Conservation (phyloP, 2,113 vertebrate genomes). For the Hyperoodon ampullatus region DNA sequence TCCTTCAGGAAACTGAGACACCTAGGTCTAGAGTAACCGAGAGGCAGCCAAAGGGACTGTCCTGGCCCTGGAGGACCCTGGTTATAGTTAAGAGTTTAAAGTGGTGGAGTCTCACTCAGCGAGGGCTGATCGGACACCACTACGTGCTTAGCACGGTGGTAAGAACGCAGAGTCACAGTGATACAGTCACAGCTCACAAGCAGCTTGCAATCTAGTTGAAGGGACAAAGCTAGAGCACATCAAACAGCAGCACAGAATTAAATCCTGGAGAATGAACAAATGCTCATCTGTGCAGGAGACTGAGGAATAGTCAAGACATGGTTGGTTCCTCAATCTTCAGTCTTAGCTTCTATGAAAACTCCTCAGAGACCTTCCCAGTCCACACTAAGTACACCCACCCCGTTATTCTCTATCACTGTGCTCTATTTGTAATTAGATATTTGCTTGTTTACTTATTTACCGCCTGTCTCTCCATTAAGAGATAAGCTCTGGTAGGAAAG, state of each 20-base stretch:
- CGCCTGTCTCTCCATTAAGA: background rate
- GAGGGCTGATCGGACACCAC: background rate
- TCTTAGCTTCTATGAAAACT: background rate
- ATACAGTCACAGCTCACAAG: background rate
- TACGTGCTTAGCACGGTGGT: background rate
- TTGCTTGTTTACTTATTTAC: background rate
- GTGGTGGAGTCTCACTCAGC: background rate
- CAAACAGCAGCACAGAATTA: background rate
- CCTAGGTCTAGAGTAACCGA: background rate
- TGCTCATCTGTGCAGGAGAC: background rate
- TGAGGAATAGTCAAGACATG: too few species aligned
- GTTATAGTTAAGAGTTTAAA: background rate
- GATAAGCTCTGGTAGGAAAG: background rate
- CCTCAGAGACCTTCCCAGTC: background rate
- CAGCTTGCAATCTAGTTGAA: background rate
- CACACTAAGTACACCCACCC: background rate
- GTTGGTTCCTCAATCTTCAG: background rate
- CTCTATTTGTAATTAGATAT: background rate
- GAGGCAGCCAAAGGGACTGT: background rate
- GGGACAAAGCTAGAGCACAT: background rate
- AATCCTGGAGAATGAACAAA: background rate
- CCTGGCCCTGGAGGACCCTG: background rate
- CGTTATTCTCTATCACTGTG: background rate
- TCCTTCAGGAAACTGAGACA: conserved; percentile 19
- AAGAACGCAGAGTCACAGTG: background rate